Conservation (phyloP, 2,888 invertebrate genomes). For the Ditula angustiorana region DNA sequence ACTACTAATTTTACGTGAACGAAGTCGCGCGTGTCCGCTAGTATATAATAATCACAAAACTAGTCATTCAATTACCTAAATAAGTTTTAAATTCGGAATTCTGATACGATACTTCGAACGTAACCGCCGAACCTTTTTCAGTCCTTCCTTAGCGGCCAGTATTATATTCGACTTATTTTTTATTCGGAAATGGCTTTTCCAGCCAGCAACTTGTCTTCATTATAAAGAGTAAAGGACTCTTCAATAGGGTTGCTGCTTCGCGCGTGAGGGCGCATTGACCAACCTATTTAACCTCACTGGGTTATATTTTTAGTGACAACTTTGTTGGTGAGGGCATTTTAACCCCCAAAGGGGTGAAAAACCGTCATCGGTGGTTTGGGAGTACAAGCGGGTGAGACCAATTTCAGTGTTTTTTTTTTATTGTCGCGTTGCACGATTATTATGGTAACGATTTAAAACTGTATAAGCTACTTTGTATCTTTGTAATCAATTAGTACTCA, state of each 20-base stretch:
- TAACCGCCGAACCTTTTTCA: background rate
- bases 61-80: background rate
- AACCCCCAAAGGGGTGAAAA: background rate
- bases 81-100: background rate
- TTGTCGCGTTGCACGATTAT: no score
- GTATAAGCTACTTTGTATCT: no score
- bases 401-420: no score
- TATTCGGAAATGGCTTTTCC: conserved; percentile 10
- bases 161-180: conserved; percentile 8
- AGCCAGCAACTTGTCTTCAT: conserved; percentile 15
- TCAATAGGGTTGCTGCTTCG: conserved; percentile 64
- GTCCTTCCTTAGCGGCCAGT: conserved; percentile 2
- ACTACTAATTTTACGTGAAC: no score
- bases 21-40: no score
- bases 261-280: conserved; percentile 78
- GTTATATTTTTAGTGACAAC: conserved; percentile 43
- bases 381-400: no score
- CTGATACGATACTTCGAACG: background rate
- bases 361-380: no score
- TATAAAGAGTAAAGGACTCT: conserved; percentile 45
- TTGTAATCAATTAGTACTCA: no score
- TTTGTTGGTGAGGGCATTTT: background rate
- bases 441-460: no score
- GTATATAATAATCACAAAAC: no score
- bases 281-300: conserved; percentile 64